Base-by-base conservation (phyloP, 2,888 invertebrate genomes). In the Adineta ricciae region DNA sequence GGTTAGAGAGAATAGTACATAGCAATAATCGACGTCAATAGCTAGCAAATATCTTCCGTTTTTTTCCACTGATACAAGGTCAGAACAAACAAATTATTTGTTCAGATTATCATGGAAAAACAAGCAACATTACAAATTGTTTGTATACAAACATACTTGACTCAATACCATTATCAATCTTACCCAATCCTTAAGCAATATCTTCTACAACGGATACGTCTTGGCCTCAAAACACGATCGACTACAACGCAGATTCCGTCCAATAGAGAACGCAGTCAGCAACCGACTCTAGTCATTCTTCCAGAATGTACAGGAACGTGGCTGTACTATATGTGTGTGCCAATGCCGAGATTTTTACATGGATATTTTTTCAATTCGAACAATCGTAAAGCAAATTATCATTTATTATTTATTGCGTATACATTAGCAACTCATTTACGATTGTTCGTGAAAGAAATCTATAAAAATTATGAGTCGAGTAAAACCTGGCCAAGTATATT, bases 151-250 rank as follows among this genome's bases (percentile, higher is more conserved):
- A 36, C 36, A 14, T 21, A 5, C 41, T 41, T 78, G 38, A 78
- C 73, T 24, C 73, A 78, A 41, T 78, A 78, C 41, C 73, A 78
- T 78, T 78, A 78, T 24, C 73, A 78, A 78, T 78, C 73, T 78
- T 78, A 78, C 38, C 3, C 73, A 11, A 78, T 78, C 5, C n/a
- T 78, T 38, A 78, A 78, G 38, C 21, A 78, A 5, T 41, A 78
- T 78, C 27, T 78, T 8, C n/a, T 78, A 3, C 14, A 78, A 78
- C 73, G 38, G 38, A 78, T 78, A 9, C 41, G n/a, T 41, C 73
- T 24, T 24, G 27, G 38, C 38, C 19, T 78, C 1, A 36, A 21
- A 41, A 38, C 73, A 21, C 27, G 14, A 41, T 32, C 24, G 8
- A 2, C 9, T 11, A 64, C 32, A 32, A 64, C 11, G 27, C 14